Percentiles rank a stretch among this genome's conserved stretches.
These are phyloP conservation scores for Nematopogon swammerdamellus DNA, from an alignment of 2,888 invertebrate genomes.

Conservation along the genomic window DNA sequence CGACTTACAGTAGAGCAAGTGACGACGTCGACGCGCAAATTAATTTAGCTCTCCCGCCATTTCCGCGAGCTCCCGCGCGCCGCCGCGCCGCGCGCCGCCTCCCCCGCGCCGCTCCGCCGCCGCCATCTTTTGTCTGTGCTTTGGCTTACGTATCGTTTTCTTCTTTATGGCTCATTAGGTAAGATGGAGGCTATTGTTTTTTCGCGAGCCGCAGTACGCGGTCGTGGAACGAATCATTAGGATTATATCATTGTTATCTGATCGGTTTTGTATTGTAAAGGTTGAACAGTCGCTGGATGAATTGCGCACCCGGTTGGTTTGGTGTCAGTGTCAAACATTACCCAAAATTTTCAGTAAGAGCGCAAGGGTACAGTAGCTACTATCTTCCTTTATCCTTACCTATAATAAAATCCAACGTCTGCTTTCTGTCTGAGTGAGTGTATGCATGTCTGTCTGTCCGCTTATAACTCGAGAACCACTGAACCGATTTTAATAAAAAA, in stretches of 20 bases:
- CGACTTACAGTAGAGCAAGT: slow-evolving; percentile 17
- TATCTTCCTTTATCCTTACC: no score
- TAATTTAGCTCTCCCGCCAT: slow-evolving; percentile 58
- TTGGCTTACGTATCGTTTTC: slow-evolving; percentile 57
- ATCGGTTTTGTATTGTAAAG: background rate
- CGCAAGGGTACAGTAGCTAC: no score
- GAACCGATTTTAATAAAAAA: no score
- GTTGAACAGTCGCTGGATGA: background rate
- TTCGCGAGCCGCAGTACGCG: slow-evolving; percentile 30
- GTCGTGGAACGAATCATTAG: slow-evolving; percentile 39
- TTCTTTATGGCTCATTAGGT: slow-evolving; percentile 58
- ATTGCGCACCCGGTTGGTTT: no score
- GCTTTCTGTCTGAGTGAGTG: no score
- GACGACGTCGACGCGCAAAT: slow-evolving; percentile 35
- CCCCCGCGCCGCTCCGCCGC: slow-evolving; percentile 20
- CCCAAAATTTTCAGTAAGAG: no score
- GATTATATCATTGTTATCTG: slow-evolving; percentile 15
- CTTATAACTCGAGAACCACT: no score
- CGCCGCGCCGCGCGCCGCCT: slow-evolving; percentile 12
- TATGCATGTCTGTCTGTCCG: no score
- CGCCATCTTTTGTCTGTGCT: slow-evolving; percentile 54
- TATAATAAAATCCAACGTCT: no score
- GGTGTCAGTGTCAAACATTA: no score
- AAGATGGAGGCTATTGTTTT: slow-evolving; percentile 54
- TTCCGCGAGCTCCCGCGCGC: slow-evolving; percentile 34